Evolutionary conservation across 2,113 vertebrate species (phyloP).

Genomic region (Vimba vimba): DNA sequence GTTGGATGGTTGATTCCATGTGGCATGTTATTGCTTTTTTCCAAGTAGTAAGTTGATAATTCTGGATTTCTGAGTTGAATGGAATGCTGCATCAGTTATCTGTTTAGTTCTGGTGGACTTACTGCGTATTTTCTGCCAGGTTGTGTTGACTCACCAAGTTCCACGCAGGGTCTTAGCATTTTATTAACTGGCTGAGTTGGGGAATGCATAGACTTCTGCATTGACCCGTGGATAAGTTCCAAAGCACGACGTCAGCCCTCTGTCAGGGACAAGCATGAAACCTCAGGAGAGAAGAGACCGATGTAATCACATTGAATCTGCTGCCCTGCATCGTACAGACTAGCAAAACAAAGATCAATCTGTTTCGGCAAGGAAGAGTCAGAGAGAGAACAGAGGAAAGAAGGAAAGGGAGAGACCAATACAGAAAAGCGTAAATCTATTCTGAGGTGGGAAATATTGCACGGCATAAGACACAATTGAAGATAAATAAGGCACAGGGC

Average conservation of each 20-base stretch:
- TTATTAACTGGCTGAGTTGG: slow-evolving; percentile 29
- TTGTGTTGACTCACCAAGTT: slow-evolving; percentile 31
- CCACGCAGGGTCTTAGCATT: neutral
- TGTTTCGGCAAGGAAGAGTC: slow-evolving; percentile 38
- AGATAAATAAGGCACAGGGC: slow-evolving; percentile 64
- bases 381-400: slow-evolving; percentile 1
- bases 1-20: neutral
- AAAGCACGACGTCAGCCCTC: slow-evolving; percentile 28
- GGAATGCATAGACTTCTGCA: slow-evolving; percentile 16
- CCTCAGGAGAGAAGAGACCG: slow-evolving; percentile 52
- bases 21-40: slow-evolving; percentile 2
- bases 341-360: slow-evolving; percentile 64
- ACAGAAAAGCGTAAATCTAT: slow-evolving; percentile 58
- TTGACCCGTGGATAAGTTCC: slow-evolving; percentile 50
- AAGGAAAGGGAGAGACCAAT: slow-evolving; percentile 45
- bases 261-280: slow-evolving; percentile 48
- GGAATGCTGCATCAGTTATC: slow-evolving; percentile 2
- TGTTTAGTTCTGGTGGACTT: slow-evolving; percentile 36
- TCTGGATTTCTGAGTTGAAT: slow-evolving; percentile 4
- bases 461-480: slow-evolving; percentile 61
- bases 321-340: slow-evolving; percentile 35
- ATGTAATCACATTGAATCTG: slow-evolving; percentile 58
- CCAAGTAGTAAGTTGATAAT: neutral
- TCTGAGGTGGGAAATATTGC: slow-evolving; percentile 60
- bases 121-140: slow-evolving; percentile 7